Evolutionary conservation across 2,888 invertebrate genomes (phyloP), one percentile per base, ranked within the genome.

Genomic region (Aspidiotus rigidus): DNA sequence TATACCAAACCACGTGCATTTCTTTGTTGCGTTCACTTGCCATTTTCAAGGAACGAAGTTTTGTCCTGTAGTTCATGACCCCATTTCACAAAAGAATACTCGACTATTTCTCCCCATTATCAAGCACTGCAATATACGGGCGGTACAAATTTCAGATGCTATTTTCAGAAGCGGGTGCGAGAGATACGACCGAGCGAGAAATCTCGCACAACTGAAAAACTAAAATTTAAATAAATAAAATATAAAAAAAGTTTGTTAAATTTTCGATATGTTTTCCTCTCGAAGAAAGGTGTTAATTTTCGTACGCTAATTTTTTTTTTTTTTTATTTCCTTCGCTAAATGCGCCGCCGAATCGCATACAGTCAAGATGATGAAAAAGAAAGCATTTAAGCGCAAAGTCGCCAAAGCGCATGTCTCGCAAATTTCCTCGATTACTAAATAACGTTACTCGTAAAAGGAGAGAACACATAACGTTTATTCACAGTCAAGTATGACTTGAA

Each of bases 341-440:
- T 11, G 10, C 49, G 49, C n/a, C n/a, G 49, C n/a, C 49, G 49
- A 49, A n/a, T 49, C 49, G 49, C n/a, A 49, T 49, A n/a, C n/a
- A 13, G 49, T 49, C 49, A 49, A 49, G n/a, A 49, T 49, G n/a
- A 49, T 49, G 49, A 49, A 49, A 6, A 49, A 49, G n/a, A 49
- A 49, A 13, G 49, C n/a, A 49, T 28, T 28, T 28, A 28, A 28
- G 28, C 49, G 49, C n/a, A 49, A n/a, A 49, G n/a, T 6, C 28
- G 28, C 28, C 28, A 28, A 28, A n/a, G 49, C 49, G 49, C 49
- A 49, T 49, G 49, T n/a, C 49, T n/a, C n/a, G 11, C 10, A 49
- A 64, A 28, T 64, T 62, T 62, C 62, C 62, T 64, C 64, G 49
- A 64, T 64, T 64, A 64, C 64, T 55, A 54, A 53, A 54, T 64